Percentiles rank a stretch among this genome's conserved stretches.
phyloP scores from a whole-genome alignment of 2,797 vertebrate species.

The Pitangus sulphuratus region DNA sequence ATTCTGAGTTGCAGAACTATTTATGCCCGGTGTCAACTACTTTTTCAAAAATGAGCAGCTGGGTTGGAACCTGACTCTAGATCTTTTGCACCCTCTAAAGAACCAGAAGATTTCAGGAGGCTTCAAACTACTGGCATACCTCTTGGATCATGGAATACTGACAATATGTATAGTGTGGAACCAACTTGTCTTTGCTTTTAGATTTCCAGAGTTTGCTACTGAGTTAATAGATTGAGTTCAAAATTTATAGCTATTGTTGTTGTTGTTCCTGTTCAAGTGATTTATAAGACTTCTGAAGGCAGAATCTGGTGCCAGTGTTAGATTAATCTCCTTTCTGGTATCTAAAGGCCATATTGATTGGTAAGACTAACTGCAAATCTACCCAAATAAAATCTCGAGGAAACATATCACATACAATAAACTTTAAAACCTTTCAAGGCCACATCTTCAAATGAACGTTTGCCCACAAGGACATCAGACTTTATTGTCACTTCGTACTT shows the following conservation, averaged over 20 bases:
- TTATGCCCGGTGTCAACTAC: not conserved
- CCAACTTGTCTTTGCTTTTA: not conserved
- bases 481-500: not conserved
- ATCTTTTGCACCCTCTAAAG: not conserved
- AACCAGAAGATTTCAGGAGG: not conserved
- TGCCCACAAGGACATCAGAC: not conserved
- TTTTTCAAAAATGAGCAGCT: not conserved
- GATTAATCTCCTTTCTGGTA: not conserved
- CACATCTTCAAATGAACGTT: not conserved
- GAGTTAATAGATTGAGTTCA: not conserved
- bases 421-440: not conserved
- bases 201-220: not conserved
- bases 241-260: not conserved
- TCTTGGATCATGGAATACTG: not conserved
- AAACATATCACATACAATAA: not conserved
- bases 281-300: not conserved
- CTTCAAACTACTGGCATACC: not conserved
- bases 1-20: not conserved
- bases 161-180: not conserved
- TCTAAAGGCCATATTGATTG: not conserved
- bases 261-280: not conserved
- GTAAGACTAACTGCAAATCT: not conserved
- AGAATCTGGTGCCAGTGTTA: not conserved
- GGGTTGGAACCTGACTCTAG: rapidly evolving
- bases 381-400: not conserved